Percentiles rank a stretch among this genome's conserved stretches.
These are phyloP conservation scores for Neosalanx taihuensis DNA, from an alignment of 2,797 vertebrate genomes.

Conservation along the genomic window DNA sequence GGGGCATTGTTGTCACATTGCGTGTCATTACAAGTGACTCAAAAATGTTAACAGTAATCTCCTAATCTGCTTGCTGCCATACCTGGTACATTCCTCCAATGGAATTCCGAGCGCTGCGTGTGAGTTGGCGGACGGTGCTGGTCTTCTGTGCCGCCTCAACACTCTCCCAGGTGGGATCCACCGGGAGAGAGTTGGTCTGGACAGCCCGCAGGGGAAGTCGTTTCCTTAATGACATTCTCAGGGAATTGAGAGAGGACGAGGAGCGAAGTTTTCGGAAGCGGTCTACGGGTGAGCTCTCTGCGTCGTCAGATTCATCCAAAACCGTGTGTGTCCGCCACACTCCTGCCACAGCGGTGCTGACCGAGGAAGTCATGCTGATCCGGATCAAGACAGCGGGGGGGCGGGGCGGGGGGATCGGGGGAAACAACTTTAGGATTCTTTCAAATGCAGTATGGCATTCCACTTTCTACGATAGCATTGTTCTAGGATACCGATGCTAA, in stretches of 20 bases:
- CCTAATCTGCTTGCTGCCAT: not conserved
- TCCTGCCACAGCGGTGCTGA: slow-evolving; percentile 64
- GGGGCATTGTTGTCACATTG: not conserved
- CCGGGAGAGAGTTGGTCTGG: slow-evolving; percentile 71
- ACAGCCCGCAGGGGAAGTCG: slow-evolving; percentile 79
- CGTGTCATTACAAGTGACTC: not conserved
- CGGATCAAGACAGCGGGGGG: not conserved
- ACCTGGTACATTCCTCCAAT: slow-evolving; percentile 85
- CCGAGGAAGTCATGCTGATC: slow-evolving; percentile 54
- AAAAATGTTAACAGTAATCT: not conserved
- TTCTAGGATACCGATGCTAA: not conserved
- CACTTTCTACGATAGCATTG: too few relatives aligned
- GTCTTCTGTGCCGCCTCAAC: slow-evolving; percentile 67
- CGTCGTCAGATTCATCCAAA: slow-evolving; percentile 74
- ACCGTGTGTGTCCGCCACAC: slow-evolving; percentile 78
- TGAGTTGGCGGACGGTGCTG: slow-evolving; percentile 71
- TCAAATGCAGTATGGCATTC: too few relatives aligned
- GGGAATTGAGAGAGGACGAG: slow-evolving; percentile 75
- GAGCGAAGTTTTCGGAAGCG: slow-evolving; percentile 72
- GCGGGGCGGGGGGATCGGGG: too few relatives aligned
- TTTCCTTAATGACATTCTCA: slow-evolving; percentile 83
- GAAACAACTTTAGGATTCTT: not conserved
- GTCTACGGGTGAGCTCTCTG: slow-evolving; percentile 72
- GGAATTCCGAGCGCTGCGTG: slow-evolving; percentile 77
- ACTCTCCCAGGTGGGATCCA: slow-evolving; percentile 73